These are phyloP conservation scores for Latrodectus elegans DNA, from an alignment of 2,888 invertebrate genomes.

Conservation along the genomic window DNA sequence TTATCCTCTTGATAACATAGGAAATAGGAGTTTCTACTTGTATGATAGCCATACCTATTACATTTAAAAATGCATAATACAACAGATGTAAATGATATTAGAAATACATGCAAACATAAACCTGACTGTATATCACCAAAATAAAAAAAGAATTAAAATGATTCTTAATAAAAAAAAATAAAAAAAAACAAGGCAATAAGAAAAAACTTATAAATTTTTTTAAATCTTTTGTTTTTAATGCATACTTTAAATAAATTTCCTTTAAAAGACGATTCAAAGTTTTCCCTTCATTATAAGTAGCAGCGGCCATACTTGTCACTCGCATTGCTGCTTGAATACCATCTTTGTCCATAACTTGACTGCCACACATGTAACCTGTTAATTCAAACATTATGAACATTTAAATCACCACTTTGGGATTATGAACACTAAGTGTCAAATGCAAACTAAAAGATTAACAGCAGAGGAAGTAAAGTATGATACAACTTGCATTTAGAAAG, in stretches of 20 bases:
- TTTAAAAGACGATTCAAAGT: constrained; percentile 27
- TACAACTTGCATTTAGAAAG: no score
- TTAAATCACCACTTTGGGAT: no score
- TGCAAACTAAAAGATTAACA: no score
- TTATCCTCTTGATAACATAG: constrained; percentile 84
- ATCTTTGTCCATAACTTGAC: constrained; percentile 93
- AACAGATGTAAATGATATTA: no score
- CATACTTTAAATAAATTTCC: constrained; percentile 82
- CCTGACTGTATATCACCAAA: no score
- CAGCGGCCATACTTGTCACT: constrained; percentile 84
- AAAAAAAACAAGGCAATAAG: no score
- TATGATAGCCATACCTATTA: constrained; percentile 89
- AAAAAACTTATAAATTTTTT: neutral
- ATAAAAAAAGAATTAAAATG: neutral
- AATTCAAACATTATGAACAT: no score
- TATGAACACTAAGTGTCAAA: no score
- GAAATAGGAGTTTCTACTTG: constrained; percentile 91
- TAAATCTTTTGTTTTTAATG: constrained; percentile 23
- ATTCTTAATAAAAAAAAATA: no score
- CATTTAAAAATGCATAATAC: no score
- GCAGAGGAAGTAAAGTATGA: no score
- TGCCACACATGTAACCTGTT: constrained; percentile 91
- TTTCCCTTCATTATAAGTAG: constrained; percentile 79
- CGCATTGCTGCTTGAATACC: constrained; percentile 92
- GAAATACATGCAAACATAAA: no score